phyloP scores from a whole-genome alignment of 2,888 invertebrate species.

The Pycnomerus fuliginosus region DNA sequence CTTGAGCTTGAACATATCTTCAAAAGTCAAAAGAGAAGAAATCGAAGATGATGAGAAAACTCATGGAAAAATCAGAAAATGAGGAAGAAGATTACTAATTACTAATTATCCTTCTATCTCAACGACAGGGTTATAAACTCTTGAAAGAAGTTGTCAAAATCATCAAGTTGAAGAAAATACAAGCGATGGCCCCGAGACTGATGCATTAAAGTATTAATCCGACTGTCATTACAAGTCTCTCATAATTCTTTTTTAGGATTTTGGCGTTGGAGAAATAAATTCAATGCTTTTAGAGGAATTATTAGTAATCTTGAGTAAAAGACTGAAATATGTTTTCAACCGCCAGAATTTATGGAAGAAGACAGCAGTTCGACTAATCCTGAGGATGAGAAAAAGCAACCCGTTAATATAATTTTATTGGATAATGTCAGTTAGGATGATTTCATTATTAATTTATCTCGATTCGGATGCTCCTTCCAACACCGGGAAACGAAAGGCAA shows the following conservation, averaged over 20 bases:
- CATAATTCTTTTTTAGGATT: slow-evolving; percentile 34
- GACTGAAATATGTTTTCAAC: slow-evolving; percentile 48
- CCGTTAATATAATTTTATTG: slow-evolving; percentile 46
- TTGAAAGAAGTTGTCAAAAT: slow-evolving; percentile 52
- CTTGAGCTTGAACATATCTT: slow-evolving; percentile 4
- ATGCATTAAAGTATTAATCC: slow-evolving; percentile 42
- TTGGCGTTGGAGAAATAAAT: slow-evolving; percentile 49
- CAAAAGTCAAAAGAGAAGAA: slow-evolving; percentile 33
- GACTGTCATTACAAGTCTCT: not conserved
- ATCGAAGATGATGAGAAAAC: slow-evolving; percentile 28
- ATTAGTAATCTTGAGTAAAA: slow-evolving; percentile 51
- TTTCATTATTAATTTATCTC: slow-evolving; percentile 37
- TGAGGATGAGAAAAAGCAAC: slow-evolving; percentile 40
- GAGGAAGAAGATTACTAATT: slow-evolving; percentile 48
- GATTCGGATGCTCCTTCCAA: too few species aligned
- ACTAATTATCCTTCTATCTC: slow-evolving; percentile 47
- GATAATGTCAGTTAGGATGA: slow-evolving; percentile 50
- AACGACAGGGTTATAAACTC: slow-evolving; percentile 49
- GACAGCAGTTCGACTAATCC: slow-evolving; percentile 44
- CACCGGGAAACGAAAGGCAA: too few species aligned
- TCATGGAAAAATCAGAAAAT: slow-evolving; percentile 38
- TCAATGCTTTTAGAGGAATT: slow-evolving; percentile 52
- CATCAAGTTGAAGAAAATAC: slow-evolving; percentile 50
- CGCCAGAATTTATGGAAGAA: slow-evolving; percentile 44
- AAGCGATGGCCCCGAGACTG: slow-evolving; percentile 50